Base-by-base conservation (phyloP, 2,888 invertebrate species). In the Andrena trimmerana region DNA sequence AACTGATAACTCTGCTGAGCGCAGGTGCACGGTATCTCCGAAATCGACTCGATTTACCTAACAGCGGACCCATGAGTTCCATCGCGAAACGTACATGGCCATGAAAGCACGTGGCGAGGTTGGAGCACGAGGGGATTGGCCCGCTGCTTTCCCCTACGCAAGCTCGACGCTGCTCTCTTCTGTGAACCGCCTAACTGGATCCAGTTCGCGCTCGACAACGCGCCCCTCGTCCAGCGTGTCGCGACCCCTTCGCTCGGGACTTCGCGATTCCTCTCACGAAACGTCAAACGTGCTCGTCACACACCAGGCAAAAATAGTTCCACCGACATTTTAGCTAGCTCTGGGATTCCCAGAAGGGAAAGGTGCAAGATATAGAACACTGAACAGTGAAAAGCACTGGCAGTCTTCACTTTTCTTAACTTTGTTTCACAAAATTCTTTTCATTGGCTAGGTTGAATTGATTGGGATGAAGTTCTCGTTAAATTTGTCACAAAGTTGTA, bases 151-250 rank as follows among this genome's bases (percentile, higher is more conserved):
- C 85, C 84, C 89, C 85, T 88, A 88, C 88, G 88, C 88, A 88
- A 88, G 78, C 89, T 80, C 88, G 76, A 72, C 81, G 75, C 80
- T 83, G 79, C 78, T 77, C 86, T 87, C 89, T 79, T 78, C 83
- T 65, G 67, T 66, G 84, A 78, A 81, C 70, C 83, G 78, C 74
- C 85, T 88, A 89, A 80, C 69, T 66, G 80, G 83, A 86, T 54
- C 86, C 88, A 88, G 88, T 88, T 62, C 76, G 72, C 75, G 80
- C 86, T 89, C 84, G 86, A 80, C 89, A 76, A 71, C 89, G 86
- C 86, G 81, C 52, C 82, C 72, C 85, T 73, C 87, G 74, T 85
- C 87, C 70, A 66, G 42, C 36, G 68, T 71, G 69, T 62, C 79
- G 73, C 65, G 65, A 65, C 67, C 50, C 50, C 78, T 66, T 50